phyloP scores from a whole-genome alignment of 2,113 vertebrate species.

The Serinus canaria region DNA sequence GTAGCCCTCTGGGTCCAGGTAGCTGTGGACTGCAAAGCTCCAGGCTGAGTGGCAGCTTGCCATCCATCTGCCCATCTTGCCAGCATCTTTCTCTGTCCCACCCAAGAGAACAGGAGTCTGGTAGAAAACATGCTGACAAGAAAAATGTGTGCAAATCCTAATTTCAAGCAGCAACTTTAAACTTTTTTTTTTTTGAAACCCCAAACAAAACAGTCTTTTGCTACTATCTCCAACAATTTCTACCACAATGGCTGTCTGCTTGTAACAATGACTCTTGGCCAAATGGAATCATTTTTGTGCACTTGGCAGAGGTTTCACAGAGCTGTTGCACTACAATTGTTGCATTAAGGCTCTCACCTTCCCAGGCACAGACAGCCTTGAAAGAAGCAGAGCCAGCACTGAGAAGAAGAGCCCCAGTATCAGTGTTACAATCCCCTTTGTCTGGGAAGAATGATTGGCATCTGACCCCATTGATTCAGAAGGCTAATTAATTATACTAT shows the following conservation, averaged over 20 bases:
- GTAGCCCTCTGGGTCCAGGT: constrained; percentile 24
- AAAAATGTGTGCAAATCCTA: neutral
- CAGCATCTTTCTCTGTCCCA: constrained; percentile 43
- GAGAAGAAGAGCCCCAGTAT: neutral
- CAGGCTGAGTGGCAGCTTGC: constrained; percentile 62
- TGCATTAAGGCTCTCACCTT: neutral
- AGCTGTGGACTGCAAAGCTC: neutral
- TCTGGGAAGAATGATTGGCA: too few relatives aligned
- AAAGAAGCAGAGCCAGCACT: neutral
- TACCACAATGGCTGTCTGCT: neutral
- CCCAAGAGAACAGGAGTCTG: constrained; percentile 9
- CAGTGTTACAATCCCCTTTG: too few relatives aligned
- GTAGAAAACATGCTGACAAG: constrained; percentile 31
- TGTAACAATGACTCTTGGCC: neutral
- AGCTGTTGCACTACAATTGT: neutral
- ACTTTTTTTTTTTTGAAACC: neutral
- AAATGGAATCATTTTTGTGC: neutral
- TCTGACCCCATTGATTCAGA: too few relatives aligned
- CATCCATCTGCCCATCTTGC: constrained; percentile 62
- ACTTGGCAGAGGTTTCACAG: neutral
- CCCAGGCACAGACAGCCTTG: neutral
- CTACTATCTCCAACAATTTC: neutral
- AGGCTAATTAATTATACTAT: too few relatives aligned
- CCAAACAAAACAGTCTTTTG: neutral
- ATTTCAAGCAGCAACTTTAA: neutral